Percentiles rank a stretch among this genome's conserved stretches.
These are phyloP conservation scores for Dissostichus mawsoni DNA, from an alignment of 2,113 vertebrate species.

Conservation along the genomic window DNA sequence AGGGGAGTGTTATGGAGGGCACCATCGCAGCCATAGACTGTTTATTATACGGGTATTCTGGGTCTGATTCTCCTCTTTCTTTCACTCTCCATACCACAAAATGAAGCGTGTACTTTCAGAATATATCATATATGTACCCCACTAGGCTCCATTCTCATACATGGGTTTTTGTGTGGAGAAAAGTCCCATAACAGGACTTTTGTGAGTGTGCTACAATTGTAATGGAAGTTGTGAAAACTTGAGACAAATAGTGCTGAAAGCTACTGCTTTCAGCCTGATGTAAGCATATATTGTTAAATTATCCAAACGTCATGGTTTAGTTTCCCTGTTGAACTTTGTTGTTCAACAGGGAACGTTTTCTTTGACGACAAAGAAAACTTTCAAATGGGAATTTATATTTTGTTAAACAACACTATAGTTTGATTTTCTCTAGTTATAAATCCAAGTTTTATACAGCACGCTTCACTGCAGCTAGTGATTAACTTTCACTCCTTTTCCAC, in stretches of 20 bases:
- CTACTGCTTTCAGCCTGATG: too few relatives aligned
- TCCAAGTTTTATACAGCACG: not conserved
- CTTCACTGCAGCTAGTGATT: not conserved
- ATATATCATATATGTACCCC: not conserved
- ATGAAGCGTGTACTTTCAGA: not conserved
- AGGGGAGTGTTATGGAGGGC: conserved; percentile 30
- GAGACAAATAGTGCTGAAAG: not conserved
- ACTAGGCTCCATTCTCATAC: not conserved
- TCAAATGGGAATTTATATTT: not conserved
- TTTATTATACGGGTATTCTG: not conserved
- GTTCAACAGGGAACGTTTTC: too few relatives aligned
- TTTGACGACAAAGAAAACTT: not conserved
- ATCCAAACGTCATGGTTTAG: too few relatives aligned
- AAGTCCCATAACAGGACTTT: not conserved
- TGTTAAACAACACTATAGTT: not conserved
- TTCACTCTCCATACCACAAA: not conserved
- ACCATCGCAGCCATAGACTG: not conserved
- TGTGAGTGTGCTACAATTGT: not conserved
- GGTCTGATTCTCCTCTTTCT: not conserved
- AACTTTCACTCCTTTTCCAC: not conserved
- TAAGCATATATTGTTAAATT: not conserved
- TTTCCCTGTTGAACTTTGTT: too few relatives aligned
- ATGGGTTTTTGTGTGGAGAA: not conserved
- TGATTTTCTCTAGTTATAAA: not conserved
- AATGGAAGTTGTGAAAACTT: not conserved